Conservation (phyloP, 1,140 invertebrate genomes). For the Neelides sp. region DNA sequence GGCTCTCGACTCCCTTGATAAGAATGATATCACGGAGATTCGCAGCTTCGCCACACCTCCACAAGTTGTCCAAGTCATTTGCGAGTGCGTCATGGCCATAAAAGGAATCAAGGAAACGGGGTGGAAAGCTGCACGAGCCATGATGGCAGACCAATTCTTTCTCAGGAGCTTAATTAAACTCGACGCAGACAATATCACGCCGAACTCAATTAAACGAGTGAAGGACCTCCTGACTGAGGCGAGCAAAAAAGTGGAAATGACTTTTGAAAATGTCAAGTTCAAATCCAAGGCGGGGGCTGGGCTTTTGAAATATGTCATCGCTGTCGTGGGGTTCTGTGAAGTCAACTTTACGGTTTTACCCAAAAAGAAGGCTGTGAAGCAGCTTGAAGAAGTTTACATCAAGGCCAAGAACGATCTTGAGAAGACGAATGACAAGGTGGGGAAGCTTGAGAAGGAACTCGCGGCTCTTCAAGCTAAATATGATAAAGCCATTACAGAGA, state of each 20-base stretch:
- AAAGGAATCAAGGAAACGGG: constrained; percentile 66
- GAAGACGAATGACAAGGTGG: constrained; percentile 61
- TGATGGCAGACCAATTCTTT: constrained; percentile 82
- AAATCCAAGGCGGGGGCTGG: constrained; percentile 58
- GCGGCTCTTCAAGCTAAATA: constrained; percentile 57
- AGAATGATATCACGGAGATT: constrained; percentile 81
- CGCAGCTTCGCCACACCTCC: constrained; percentile 80
- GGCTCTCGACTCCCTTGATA: constrained; percentile 66
- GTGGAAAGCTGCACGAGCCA: constrained; percentile 76
- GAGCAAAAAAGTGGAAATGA: constrained; percentile 32
- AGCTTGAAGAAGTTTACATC: constrained; percentile 51
- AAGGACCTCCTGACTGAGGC: constrained; percentile 2
- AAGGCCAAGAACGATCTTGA: constrained; percentile 52
- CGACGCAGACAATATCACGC: constrained; percentile 66
- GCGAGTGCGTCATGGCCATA: constrained; percentile 74
- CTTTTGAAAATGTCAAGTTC: constrained; percentile 36
- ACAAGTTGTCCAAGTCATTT: constrained; percentile 68
- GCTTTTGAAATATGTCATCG: constrained; percentile 68
- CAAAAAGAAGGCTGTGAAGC: constrained; percentile 67
- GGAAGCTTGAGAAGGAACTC: constrained; percentile 54
- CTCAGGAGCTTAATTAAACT: constrained; percentile 63
- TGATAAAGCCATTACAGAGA: constrained; percentile 56
- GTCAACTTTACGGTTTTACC: constrained; percentile 76
- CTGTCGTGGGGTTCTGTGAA: constrained; percentile 70
- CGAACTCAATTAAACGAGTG: constrained; percentile 48